Conservation (phyloP, 2,888 invertebrate genomes). For the Orthonevra nobilis region DNA sequence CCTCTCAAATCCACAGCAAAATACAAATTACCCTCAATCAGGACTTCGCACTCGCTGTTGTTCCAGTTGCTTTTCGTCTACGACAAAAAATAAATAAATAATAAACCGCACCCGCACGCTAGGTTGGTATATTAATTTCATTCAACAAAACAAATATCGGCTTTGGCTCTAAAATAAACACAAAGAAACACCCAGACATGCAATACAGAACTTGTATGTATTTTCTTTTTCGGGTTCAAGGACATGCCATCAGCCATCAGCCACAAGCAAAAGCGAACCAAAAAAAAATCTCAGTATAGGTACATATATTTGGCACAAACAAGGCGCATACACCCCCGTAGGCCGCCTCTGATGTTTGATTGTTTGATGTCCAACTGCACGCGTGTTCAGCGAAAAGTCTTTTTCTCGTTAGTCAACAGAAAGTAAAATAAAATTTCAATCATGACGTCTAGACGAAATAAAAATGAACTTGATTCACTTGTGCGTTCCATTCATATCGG, state of each 20-base stretch:
- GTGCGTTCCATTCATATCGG: not conserved
- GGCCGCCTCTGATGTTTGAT: not conserved
- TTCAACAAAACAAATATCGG: slow-evolving; percentile 41
- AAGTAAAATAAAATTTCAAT: slow-evolving; percentile 47
- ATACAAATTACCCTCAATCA: slow-evolving; percentile 58
- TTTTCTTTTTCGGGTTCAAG: slow-evolving; percentile 59
- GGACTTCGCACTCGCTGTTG: slow-evolving; percentile 39
- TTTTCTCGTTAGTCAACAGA: not conserved
- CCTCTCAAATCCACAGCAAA: slow-evolving; percentile 32
- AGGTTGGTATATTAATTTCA: slow-evolving; percentile 50
- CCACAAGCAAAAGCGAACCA: too few relatives aligned
- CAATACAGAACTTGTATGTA: too few relatives aligned
- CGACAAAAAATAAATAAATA: too few relatives aligned
- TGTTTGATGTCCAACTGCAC: slow-evolving; percentile 29
- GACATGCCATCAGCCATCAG: slow-evolving; percentile 53
- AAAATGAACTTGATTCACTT: slow-evolving; percentile 23
- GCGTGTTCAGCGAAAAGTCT: slow-evolving; percentile 21
- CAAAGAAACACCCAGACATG: slow-evolving; percentile 33
- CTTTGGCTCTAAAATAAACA: not conserved
- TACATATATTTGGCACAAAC: slow-evolving; percentile 18
- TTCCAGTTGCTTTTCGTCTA: not conserved
- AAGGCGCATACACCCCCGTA: not conserved
- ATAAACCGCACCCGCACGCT: too few relatives aligned
- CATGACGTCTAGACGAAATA: slow-evolving; percentile 46
- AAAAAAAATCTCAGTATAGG: slow-evolving; percentile 36